A percentile compares a stretch with the other conserved stretches of the same genome.
Evolutionary conservation across 2,888 invertebrate genomes (phyloP).

Genomic region (Macaria liturata): DNA sequence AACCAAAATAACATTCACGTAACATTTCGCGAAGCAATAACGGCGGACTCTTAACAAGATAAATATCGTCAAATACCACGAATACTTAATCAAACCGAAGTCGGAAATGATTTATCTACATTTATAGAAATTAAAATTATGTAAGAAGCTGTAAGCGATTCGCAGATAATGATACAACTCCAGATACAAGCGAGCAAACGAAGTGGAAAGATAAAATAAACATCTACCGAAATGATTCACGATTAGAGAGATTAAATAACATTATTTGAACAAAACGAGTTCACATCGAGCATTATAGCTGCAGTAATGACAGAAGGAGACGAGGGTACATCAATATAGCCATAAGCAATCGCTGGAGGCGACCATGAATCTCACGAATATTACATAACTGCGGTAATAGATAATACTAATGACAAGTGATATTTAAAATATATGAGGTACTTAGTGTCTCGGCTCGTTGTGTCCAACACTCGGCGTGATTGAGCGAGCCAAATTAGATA

Average conservation of each 20-base stretch:
- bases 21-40: slow-evolving; percentile 24
- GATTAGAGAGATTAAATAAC: slow-evolving; percentile 9
- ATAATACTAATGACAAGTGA: slow-evolving; percentile 77
- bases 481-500: slow-evolving; percentile 76
- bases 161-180: slow-evolving; percentile 17
- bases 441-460: slow-evolving; percentile 56
- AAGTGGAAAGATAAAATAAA: slow-evolving; percentile 17
- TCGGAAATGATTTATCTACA: slow-evolving; percentile 43
- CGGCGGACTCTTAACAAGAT: slow-evolving; percentile 32
- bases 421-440: slow-evolving; percentile 74
- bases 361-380: slow-evolving; percentile 60
- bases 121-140: slow-evolving; percentile 44
- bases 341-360: slow-evolving; percentile 61
- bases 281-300: slow-evolving; percentile 13
- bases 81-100: slow-evolving; percentile 47
- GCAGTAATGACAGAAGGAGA: slow-evolving; percentile 18
- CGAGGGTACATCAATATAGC: slow-evolving; percentile 35
- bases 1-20: slow-evolving; percentile 12
- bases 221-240: slow-evolving; percentile 6
- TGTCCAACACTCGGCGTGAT: slow-evolving; percentile 59
- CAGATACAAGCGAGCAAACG: slow-evolving; percentile 13
- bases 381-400: slow-evolving; percentile 72
- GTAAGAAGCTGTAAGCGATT: slow-evolving; percentile 25
- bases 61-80: slow-evolving; percentile 41
- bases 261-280: slow-evolving; percentile 13